Evolutionary conservation across 2,113 vertebrate species (phyloP).

Genomic region (Ploceus nigricollis): DNA sequence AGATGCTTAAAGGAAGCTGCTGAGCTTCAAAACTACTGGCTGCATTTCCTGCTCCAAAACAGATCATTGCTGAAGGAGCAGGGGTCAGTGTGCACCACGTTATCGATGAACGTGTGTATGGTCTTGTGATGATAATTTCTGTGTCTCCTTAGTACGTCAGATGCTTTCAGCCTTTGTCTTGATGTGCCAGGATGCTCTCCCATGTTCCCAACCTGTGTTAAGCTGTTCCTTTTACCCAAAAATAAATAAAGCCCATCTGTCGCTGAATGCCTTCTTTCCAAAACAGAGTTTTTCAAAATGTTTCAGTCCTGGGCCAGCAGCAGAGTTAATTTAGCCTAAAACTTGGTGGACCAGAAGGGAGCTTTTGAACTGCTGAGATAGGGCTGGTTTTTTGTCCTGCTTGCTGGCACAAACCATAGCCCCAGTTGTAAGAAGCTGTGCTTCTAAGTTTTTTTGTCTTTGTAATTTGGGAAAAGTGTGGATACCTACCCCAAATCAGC

Average conservation of each 20-base stretch:
- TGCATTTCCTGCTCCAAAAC: background rate
- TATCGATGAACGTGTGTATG: background rate
- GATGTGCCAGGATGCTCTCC: background rate
- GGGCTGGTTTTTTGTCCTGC: background rate
- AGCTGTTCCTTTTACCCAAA: conserved; percentile 9
- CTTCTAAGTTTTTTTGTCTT: background rate
- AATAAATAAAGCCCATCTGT: conserved; percentile 51
- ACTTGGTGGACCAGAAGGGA: background rate
- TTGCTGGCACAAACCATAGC: background rate
- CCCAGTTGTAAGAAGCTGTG: background rate
- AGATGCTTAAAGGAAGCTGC: background rate
- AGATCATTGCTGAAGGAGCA: background rate
- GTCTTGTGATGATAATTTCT: background rate
- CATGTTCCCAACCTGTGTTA: conserved; percentile 14
- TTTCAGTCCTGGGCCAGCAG: background rate
- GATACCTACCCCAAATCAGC: background rate
- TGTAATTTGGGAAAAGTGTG: background rate
- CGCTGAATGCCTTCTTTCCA: background rate
- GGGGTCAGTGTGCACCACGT: background rate
- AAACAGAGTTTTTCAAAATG: background rate
- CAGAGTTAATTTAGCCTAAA: background rate
- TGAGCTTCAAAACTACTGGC: background rate
- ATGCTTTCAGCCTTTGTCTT: background rate
- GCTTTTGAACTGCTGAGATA: background rate
- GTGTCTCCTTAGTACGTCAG: background rate